Evolutionary conservation across 2,797 vertebrate genomes (phyloP), one percentile per base, ranked within the genome.

Genomic region (Enteromius paludinosus): DNA sequence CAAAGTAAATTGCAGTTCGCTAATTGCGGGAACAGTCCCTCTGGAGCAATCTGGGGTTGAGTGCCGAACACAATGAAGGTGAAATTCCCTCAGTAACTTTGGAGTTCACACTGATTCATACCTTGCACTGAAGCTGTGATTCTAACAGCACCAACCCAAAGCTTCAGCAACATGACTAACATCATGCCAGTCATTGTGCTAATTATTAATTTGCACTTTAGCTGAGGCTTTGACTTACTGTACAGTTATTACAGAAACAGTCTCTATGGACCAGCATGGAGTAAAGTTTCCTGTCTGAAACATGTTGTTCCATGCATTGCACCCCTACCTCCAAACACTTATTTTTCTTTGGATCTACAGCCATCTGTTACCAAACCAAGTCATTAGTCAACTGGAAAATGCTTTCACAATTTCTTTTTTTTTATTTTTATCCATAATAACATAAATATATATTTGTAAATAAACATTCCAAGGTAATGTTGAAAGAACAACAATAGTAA

Each of bases 11-110:
- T 74, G 70, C 70, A 74, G 61, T n/a, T 15, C 3, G 5, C 71
- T 82, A 82, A 82, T 75, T 82, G 71, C 25, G n/a, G 35, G 62
- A 82, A 66, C 59, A 65, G 70, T 74, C 79, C 61, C 80, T 18
- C 45, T 30, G 80, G 70, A 74, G 70, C 71, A 28, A 75, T 74
- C 33, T 43, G 25, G 15, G 23, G 25, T 54, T 66, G 33, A 75
- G 47, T 54, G 47, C 61, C 0, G 33, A 47, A 81, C 41, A 61
- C 82, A 66, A 68, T 43, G 75, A 77, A 62, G 66, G 68, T 78
- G 65, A 83, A 78, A 83, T 61, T 69, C 52, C 41, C 64, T 49
- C 54, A 41, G 49, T 52, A 71, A 70, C 20, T 62, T 23, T 35
- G 7, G 14, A 64, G 43, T 69, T 77, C 52, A 78, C 23, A n/a